Conservation (phyloP, 2,113 vertebrate genomes). For the Patagioenas fasciata region DNA sequence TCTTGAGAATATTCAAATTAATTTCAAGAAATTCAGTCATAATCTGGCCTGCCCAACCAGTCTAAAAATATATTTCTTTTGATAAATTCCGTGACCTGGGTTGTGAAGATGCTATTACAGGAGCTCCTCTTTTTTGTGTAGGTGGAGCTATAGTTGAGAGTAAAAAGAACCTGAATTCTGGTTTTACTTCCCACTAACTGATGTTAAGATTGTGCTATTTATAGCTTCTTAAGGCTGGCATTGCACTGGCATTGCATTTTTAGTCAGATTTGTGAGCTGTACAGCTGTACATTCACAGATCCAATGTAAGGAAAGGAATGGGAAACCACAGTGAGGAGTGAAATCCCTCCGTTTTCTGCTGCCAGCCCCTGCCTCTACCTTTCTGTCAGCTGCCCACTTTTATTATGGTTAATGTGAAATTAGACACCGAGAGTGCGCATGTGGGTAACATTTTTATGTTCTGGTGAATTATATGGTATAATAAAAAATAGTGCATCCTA, state of each 20-base stretch:
- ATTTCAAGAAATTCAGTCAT: neutral
- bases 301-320: neutral
- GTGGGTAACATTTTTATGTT: neutral
- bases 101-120: neutral
- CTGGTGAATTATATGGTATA: neutral
- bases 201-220: neutral
- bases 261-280: neutral
- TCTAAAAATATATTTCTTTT: neutral
- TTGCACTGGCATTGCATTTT: neutral
- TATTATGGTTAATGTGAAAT: neutral
- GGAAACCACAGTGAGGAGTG: neutral
- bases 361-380: neutral
- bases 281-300: neutral
- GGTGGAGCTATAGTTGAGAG: neutral
- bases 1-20: neutral
- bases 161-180: neutral
- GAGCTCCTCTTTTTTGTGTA: neutral
- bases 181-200: neutral
- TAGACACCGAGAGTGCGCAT: neutral
- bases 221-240: neutral
- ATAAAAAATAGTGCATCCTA: neutral
- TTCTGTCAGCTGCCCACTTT: neutral
- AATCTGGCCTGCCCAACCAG: neutral
- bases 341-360: neutral
- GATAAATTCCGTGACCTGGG: neutral